Evolutionary conservation across 2,797 vertebrate genomes (phyloP), one percentile per base, ranked within the genome.

Genomic region (Lithobates sylvaticus): DNA sequence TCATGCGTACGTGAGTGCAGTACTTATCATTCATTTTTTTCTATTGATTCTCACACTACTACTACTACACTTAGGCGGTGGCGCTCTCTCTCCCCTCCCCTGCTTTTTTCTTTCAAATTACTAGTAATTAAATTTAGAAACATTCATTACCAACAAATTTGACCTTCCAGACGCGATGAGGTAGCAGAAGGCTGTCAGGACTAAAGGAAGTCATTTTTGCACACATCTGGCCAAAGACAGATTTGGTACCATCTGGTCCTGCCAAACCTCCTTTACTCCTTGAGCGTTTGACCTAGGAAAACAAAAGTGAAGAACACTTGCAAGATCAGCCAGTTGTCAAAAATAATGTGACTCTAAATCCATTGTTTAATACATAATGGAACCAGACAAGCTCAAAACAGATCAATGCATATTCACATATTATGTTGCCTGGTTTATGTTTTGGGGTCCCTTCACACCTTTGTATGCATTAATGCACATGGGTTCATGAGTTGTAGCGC

Each of bases 161-260:
- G 93, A 99, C 98, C 93, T 99, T 99, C 98, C 98, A 99, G 89
- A 99, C 98, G 0, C 98, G 95, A 88, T 99, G 98, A 58, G 98
- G 98, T 27, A 99, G 96, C 73, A 99, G 94, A 84, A 99, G 96
- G 89, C 97, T 99, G 91, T 99, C 98, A 0, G 98, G 96, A 88
- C 97, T 99, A 89, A 99, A 98, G 0, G 98, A 99, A 88, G 96
- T 97, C 98, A 99, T 99, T 92, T 97, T 99, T 70, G 98, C 95
- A 89, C 98, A 99, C 98, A 99, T 99, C 92, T 99, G 98, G 80
- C 98, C 98, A 89, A 99, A 99, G 34, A 99, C 98, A 15, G 98
- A 99, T 94, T 99, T 99, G 18, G 98, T 99, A 81, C 98, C 98
- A 16, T 99, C 98, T 0, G 98, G 98, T 74, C 98, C 98, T 0